A percentile compares a stretch with the other conserved stretches of the same genome.
phyloP scores from a whole-genome alignment of 2,113 vertebrate species.

The Condylura cristata region DNA sequence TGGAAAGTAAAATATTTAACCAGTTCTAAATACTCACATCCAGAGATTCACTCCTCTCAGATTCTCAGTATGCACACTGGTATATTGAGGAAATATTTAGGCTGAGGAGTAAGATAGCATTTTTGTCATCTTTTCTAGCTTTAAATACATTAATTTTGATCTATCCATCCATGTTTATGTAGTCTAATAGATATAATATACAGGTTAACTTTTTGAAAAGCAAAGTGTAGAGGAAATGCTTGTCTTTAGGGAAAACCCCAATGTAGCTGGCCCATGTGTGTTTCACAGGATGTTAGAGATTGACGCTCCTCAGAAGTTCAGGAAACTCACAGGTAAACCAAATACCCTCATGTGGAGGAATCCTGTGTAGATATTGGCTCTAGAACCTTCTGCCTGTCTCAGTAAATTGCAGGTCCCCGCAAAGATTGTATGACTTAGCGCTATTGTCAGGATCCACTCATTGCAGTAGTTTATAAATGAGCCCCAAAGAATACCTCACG shows the following conservation, averaged over 20 bases:
- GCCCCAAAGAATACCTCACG: neutral
- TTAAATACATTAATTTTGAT: neutral
- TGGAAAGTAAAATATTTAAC: neutral
- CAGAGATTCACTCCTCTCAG: neutral
- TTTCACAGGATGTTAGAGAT: neutral
- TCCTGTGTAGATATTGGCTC: neutral
- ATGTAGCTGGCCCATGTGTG: neutral
- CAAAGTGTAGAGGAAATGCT: neutral
- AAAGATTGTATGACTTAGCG: neutral
- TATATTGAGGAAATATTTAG: neutral
- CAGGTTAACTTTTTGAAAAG: neutral
- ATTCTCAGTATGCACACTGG: neutral
- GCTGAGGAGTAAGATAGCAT: neutral
- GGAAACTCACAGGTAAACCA: neutral
- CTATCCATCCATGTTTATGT: neutral
- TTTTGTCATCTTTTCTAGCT: neutral
- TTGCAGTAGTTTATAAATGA: neutral
- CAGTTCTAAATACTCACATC: neutral
- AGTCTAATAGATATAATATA: neutral
- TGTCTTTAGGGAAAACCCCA: neutral
- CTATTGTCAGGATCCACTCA: neutral
- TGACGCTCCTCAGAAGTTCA: neutral
- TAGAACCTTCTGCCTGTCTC: neutral
- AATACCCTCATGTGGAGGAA: neutral
- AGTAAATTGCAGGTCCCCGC: neutral